Conservation (phyloP, 2,113 vertebrate species). For the Eudyptes chrysolophus region DNA sequence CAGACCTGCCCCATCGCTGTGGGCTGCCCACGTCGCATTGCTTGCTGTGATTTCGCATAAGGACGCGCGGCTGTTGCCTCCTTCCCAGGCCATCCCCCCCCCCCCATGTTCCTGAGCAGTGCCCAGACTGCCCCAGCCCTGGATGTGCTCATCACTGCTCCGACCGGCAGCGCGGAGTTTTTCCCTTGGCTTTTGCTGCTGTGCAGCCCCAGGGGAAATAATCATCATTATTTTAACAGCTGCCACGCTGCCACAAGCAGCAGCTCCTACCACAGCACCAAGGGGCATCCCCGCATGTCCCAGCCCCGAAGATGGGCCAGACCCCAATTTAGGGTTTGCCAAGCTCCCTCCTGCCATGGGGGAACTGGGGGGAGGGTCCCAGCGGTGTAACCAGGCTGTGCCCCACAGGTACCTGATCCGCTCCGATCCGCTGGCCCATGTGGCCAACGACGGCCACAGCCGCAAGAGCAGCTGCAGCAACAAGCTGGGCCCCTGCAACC, state of each 20-base stretch:
- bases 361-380: fast-evolving
- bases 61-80: fast-evolving
- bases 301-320: not conserved
- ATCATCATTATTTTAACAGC: not conserved
- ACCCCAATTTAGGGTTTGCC: fast-evolving
- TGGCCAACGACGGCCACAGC: constrained; percentile 82
- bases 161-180: fast-evolving
- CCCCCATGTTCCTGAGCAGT: fast-evolving
- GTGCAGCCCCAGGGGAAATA: not conserved
- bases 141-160: not conserved
- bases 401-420: constrained; percentile 90
- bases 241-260: fast-evolving
- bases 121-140: not conserved
- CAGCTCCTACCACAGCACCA: fast-evolving
- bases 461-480: constrained; percentile 73
- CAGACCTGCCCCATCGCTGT: fast-evolving
- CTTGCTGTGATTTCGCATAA: not conserved
- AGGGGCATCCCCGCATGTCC: fast-evolving
- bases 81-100: not conserved
- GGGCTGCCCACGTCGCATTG: fast-evolving
- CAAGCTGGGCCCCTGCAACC: constrained; percentile 79
- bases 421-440: constrained; percentile 89
- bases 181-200: not conserved
- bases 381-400: fast-evolving
- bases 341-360: not conserved